Percentiles rank a stretch among this genome's conserved stretches.
Conservation (phyloP, 2,113 vertebrate species). For the Nicator chloris region DNA sequence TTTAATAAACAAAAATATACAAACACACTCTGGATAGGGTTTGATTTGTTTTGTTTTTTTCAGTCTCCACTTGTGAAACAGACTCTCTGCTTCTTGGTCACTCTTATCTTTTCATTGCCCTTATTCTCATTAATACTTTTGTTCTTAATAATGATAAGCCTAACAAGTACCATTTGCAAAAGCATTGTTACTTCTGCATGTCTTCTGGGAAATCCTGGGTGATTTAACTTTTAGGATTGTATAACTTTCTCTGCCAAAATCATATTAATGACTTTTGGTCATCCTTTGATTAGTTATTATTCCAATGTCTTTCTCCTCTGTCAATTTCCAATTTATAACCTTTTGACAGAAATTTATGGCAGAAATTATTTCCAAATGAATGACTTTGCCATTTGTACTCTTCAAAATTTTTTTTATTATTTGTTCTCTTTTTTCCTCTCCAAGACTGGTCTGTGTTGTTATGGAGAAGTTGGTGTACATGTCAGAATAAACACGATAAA, state of each 20-base stretch:
- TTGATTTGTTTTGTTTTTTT: background rate
- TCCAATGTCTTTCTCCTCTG: background rate
- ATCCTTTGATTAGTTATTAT: background rate
- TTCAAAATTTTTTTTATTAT: background rate
- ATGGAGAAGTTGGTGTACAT: background rate
- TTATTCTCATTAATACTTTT: background rate
- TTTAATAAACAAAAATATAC: background rate
- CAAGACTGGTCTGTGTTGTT: background rate
- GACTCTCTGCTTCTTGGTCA: background rate
- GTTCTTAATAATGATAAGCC: background rate
- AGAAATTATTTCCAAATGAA: background rate
- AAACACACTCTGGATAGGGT: background rate
- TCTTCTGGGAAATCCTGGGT: background rate
- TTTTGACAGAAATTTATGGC: background rate
- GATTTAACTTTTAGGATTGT: background rate
- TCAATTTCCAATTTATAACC: background rate
- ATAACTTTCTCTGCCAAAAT: background rate
- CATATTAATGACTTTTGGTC: background rate
- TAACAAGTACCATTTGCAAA: background rate
- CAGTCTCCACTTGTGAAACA: background rate
- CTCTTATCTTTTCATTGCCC: background rate
- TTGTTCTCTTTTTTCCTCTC: background rate
- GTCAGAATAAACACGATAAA: background rate
- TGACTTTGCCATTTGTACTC: background rate
- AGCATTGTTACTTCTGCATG: background rate